Percentiles rank a stretch among this genome's conserved stretches.
These are phyloP conservation scores for Macrotrachela quadricornifera DNA, from an alignment of 1,140 invertebrate genomes.

Conservation along the genomic window DNA sequence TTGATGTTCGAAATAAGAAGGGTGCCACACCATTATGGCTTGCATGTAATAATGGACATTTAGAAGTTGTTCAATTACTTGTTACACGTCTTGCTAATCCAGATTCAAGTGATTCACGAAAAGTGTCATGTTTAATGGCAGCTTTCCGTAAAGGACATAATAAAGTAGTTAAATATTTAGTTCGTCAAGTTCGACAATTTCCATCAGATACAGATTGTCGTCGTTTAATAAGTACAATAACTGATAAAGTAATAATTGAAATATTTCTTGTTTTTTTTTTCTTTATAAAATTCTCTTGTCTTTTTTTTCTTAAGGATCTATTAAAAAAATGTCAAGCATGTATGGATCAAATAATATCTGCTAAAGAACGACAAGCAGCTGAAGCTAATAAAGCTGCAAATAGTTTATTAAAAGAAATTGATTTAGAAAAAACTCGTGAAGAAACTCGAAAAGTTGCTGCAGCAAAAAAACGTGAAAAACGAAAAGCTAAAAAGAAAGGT, in stretches of 20 bases:
- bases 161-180: constrained; percentile 94
- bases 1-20: constrained; percentile 97
- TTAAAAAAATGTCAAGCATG: too few relatives aligned
- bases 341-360: constrained; percentile 19
- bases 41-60: constrained; percentile 79
- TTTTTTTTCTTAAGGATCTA: too few relatives aligned
- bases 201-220: constrained; percentile 93
- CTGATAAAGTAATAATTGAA: too few relatives aligned
- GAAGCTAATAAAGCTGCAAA: constrained; percentile 90
- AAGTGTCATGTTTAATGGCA: constrained; percentile 89
- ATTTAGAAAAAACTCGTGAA: constrained; percentile 70
- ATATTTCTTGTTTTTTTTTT: too few relatives aligned
- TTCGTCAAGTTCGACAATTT: constrained; percentile 87
- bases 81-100: constrained; percentile 73
- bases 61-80: constrained; percentile 78
- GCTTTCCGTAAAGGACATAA: constrained; percentile 95
- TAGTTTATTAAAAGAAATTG: constrained; percentile 74
- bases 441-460: constrained; percentile 70
- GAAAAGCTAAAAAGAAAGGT: constrained; percentile 34
- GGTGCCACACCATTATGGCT: constrained; percentile 94
- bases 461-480: constrained; percentile 70
- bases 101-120: constrained; percentile 79
- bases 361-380: constrained; percentile 88
- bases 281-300: too few relatives aligned
- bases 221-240: constrained; percentile 42